Base-by-base conservation (phyloP, 2,797 vertebrate genomes). In the Malurus leucopterus region DNA sequence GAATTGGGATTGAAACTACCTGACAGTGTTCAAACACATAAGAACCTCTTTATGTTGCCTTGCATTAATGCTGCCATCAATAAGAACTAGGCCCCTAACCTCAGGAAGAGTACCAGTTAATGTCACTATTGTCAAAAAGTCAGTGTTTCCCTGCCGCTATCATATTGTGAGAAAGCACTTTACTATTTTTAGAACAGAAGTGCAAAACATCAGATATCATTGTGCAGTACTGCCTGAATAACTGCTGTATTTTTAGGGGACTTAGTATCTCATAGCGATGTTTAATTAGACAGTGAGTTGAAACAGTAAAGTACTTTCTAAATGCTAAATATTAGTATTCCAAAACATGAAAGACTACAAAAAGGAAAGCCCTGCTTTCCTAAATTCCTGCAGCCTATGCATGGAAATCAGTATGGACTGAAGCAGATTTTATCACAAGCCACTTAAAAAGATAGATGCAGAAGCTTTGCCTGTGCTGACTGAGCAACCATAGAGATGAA, bases 371-470 rank as follows among this genome's bases (percentile, higher is more conserved):
- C 44, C n/a, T 74, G 19, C 70, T 87, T 80, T 89, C 70, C 51
- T 89, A 54, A 88, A 80, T 89, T 93, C 40, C 47, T 94, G 75
- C 74, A 80, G 87, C 43, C 30, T 89, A 17, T 59, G 64, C 79
- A 51, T 30, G 29, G 62, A 89, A 94, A 91, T 71, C 69, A 71
- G 63, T 93, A 94, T 22, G 27, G 83, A 78, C 69, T 89, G 75
- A 89, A 92, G 63, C 83, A 89, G 73, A 89, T 93, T 90, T 86
- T 93, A 89, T 84, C 78, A 83, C 73, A 89, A 89, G 44, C 41
- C 70, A 47, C 70, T 91, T 89, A 70, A 53, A 67, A 92, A 88
- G 40, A 77, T 50, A 73, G n/a, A 78, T 70, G 50, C 50, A 67
- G 32, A 90, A 80, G 62, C 51, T 91, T 73, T 81, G n/a, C 34